These are phyloP conservation scores for Torymus texanus DNA, from an alignment of 2,888 invertebrate genomes.

Conservation along the genomic window DNA sequence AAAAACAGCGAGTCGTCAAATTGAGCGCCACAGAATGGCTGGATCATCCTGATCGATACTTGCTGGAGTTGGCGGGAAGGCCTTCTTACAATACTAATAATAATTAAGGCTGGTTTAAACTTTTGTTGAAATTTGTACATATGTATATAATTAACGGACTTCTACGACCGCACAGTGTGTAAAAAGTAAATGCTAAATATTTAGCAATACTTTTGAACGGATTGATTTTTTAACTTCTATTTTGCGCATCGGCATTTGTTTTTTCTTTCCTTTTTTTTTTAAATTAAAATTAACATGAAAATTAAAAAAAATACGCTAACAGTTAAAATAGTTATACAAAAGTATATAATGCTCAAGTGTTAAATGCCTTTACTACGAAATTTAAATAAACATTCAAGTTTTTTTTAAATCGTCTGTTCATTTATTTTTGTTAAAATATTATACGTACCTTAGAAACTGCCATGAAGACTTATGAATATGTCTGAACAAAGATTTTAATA, in stretches of 20 bases:
- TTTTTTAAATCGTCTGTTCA: slow-evolving; percentile 31
- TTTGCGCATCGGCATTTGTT: slow-evolving; percentile 5
- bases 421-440: slow-evolving; percentile 3
- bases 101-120: slow-evolving; percentile 63
- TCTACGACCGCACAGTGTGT: slow-evolving; percentile 21
- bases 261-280: background rate
- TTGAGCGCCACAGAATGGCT: slow-evolving; percentile 94
- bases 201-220: background rate
- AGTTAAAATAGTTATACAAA: slow-evolving; percentile 46
- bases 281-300: slow-evolving; percentile 4
- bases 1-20: slow-evolving; percentile 90
- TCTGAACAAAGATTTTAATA: background rate
- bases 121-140: slow-evolving; percentile 55
- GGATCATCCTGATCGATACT: slow-evolving; percentile 95
- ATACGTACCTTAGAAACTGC: slow-evolving; percentile 2
- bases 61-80: slow-evolving; percentile 90
- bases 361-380: slow-evolving; percentile 38
- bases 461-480: background rate
- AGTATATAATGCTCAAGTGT: slow-evolving; percentile 41
- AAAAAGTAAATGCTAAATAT: slow-evolving; percentile 26
- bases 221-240: slow-evolving; percentile 11
- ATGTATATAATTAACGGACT: slow-evolving; percentile 55
- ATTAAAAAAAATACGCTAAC: slow-evolving; percentile 15
- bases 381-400: slow-evolving; percentile 42
- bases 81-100: slow-evolving; percentile 86